A percentile compares a stretch with the other conserved stretches of the same genome.
These are phyloP conservation scores for Lepidotrigona ventralis DNA, from an alignment of 1,140 invertebrate species.

Conservation along the genomic window DNA sequence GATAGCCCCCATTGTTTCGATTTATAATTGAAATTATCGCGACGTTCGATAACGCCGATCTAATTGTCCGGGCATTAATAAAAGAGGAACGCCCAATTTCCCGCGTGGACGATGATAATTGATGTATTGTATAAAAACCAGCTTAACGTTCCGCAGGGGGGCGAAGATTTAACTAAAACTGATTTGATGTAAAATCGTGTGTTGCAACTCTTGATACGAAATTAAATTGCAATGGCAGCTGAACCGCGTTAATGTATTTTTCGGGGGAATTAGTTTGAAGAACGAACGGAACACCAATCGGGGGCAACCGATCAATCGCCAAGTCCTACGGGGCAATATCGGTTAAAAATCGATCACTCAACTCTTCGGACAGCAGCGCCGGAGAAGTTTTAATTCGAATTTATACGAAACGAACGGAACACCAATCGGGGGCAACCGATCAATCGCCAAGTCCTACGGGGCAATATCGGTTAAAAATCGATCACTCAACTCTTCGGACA, in stretches of 20 bases:
- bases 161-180: background rate
- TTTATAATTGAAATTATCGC: constrained; percentile 21
- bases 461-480: background rate
- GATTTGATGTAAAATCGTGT: background rate
- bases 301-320: background rate
- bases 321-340: background rate
- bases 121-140: background rate
- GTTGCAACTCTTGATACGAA: background rate
- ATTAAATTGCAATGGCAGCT: background rate
- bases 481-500: background rate
- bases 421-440: too few relatives aligned
- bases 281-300: background rate
- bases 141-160: too few relatives aligned
- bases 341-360: background rate
- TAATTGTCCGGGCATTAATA: constrained; percentile 4
- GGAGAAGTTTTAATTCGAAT: background rate
- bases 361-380: background rate
- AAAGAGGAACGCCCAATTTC: background rate
- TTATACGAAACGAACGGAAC: too few relatives aligned
- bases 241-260: background rate
- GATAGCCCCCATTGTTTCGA: background rate
- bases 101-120: background rate
- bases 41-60: too few relatives aligned
- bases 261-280: background rate
- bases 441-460: background rate